phyloP scores from a whole-genome alignment of 2,113 vertebrate species.

The Ptychochromis oligacanthus region DNA sequence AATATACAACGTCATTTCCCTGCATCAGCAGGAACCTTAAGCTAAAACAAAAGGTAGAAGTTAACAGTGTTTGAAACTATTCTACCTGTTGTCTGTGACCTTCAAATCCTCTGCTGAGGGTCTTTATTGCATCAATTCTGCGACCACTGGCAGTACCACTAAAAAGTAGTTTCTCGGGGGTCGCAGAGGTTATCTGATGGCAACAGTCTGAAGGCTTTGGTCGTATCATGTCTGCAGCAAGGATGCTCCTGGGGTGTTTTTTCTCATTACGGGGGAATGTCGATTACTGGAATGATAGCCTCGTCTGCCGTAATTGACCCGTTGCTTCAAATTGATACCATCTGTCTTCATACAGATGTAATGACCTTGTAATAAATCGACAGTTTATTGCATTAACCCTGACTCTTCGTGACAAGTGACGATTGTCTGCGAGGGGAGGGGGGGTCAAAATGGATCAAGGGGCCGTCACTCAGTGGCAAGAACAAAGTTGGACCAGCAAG shows the following conservation, averaged over 20 bases:
- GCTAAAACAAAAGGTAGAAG: neutral
- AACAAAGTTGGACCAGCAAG: constrained; percentile 25
- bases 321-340: constrained; percentile 65
- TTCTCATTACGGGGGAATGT: constrained; percentile 64
- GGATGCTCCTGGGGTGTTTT: constrained; percentile 51
- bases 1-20: neutral
- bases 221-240: constrained; percentile 9
- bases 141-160: neutral
- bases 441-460: constrained; percentile 20
- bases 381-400: constrained; percentile 63
- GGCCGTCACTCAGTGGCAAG: neutral
- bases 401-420: constrained; percentile 44
- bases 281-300: constrained; percentile 64
- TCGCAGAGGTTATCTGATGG: constrained; percentile 51
- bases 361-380: constrained; percentile 72
- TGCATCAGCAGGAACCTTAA: neutral
- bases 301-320: constrained; percentile 70
- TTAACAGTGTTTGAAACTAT: neutral
- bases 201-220: constrained; percentile 41
- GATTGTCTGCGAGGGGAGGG: neutral
- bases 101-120: neutral
- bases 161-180: constrained; percentile 24
- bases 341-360: constrained; percentile 72
- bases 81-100: neutral
- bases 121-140: constrained; percentile 6